Evolutionary conservation across 1,140 invertebrate genomes (phyloP).

Genomic region (Dreissena polymorpha): DNA sequence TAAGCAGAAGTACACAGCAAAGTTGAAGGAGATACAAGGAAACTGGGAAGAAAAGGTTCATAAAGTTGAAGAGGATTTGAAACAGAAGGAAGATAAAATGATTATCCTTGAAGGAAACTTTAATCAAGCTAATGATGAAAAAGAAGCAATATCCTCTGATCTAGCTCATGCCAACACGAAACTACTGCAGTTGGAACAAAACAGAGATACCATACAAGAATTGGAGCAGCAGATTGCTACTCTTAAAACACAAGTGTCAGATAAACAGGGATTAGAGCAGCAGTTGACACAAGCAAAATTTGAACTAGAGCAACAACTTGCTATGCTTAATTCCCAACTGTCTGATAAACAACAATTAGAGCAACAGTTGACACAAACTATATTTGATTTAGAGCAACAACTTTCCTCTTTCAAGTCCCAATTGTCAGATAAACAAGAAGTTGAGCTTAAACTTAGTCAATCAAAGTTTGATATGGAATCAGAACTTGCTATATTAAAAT

Average conservation of each 20-base stretch:
- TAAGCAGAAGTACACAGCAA: conserved; percentile 72
- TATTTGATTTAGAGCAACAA: too few species aligned
- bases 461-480: not conserved
- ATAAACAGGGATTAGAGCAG: conserved; percentile 21
- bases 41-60: conserved; percentile 59
- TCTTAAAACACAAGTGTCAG: conserved; percentile 49
- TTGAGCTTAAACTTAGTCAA: not conserved
- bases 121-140: conserved; percentile 55
- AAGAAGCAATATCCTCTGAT: conserved; percentile 69
- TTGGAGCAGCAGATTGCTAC: conserved; percentile 67
- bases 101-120: conserved; percentile 43
- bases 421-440: too few species aligned
- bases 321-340: too few species aligned
- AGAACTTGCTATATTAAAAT: conserved; percentile 18
- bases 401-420: too few species aligned
- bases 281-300: conserved; percentile 1
- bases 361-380: too few species aligned
- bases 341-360: too few species aligned
- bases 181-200: conserved; percentile 70
- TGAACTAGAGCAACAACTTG: too few species aligned
- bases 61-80: conserved; percentile 50
- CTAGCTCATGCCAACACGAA: conserved; percentile 72
- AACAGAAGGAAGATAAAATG: conserved; percentile 51
- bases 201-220: conserved; percentile 66
- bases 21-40: conserved; percentile 67